These are phyloP conservation scores for Falco concolor DNA, from an alignment of 2,797 vertebrate genomes.

Conservation along the genomic window DNA sequence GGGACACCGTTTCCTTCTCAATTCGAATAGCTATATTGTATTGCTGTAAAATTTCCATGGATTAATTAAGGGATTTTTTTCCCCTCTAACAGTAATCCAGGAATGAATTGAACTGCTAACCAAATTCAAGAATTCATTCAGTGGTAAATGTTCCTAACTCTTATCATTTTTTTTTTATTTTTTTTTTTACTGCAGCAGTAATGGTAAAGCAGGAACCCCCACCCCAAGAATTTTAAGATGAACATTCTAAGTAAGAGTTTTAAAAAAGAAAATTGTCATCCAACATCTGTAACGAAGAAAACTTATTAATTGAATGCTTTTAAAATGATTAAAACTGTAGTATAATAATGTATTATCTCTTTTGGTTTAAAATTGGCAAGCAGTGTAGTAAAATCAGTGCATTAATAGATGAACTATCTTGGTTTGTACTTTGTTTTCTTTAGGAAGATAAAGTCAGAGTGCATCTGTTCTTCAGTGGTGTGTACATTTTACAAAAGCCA, in stretches of 20 bases:
- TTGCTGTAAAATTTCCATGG: not conserved
- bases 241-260: not conserved
- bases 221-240: not conserved
- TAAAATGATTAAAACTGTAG: not conserved
- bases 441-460: not conserved
- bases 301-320: not conserved
- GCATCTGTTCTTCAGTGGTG: not conserved
- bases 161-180: not conserved
- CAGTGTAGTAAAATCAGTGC: not conserved
- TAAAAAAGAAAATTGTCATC: not conserved
- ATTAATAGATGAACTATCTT: not conserved
- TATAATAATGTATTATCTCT: not conserved
- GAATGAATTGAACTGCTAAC: constrained; percentile 24
- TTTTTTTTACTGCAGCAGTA: not conserved
- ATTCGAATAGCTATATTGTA: not conserved
- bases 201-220: not conserved
- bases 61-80: not conserved
- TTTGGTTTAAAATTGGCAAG: not conserved
- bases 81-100: not conserved
- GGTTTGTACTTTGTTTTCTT: not conserved
- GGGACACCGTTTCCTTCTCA: not conserved
- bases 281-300: constrained; percentile 35
- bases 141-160: not conserved
- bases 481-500: not conserved
- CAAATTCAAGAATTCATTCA: not conserved